Conservation (phyloP, 2,888 invertebrate species). For the Blera fallax region DNA sequence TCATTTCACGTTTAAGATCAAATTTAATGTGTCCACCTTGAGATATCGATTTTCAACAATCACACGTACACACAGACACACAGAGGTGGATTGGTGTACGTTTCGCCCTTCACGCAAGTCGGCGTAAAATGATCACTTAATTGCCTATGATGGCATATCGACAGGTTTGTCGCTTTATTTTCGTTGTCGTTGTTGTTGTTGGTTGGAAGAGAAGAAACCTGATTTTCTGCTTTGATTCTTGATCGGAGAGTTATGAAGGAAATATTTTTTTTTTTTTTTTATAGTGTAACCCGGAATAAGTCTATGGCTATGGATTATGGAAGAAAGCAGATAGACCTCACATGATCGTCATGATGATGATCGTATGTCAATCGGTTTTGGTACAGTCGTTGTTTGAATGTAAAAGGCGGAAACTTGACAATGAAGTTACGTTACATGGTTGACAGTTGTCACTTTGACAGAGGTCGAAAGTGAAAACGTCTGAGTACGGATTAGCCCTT, state of each 20-base stretch:
- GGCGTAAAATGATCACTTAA: conserved; percentile 40
- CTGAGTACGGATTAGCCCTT: neutral
- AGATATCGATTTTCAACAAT: conserved; percentile 40
- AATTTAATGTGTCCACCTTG: conserved; percentile 45
- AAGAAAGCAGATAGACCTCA: conserved; percentile 38
- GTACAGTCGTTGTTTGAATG: neutral
- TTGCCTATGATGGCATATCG: conserved; percentile 41
- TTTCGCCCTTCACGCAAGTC: conserved; percentile 33
- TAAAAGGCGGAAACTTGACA: too few species aligned
- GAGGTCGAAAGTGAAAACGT: neutral
- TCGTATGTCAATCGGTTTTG: neutral
- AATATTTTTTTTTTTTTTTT: neutral
- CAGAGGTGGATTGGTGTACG: neutral
- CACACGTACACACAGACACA: neutral
- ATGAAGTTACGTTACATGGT: too few species aligned
- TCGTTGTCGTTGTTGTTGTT: neutral
- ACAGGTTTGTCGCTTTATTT: conserved; percentile 24
- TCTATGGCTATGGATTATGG: neutral
- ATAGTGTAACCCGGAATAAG: neutral
- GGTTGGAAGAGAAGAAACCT: neutral
- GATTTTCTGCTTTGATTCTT: conserved; percentile 25
- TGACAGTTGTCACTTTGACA: neutral
- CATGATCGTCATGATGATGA: neutral
- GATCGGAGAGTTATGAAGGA: neutral
- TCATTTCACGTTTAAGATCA: conserved; percentile 18